Percentiles rank a stretch among this genome's conserved stretches.
phyloP scores from a whole-genome alignment of 2,113 vertebrate genomes.

The Tauraco erythrolophus region DNA sequence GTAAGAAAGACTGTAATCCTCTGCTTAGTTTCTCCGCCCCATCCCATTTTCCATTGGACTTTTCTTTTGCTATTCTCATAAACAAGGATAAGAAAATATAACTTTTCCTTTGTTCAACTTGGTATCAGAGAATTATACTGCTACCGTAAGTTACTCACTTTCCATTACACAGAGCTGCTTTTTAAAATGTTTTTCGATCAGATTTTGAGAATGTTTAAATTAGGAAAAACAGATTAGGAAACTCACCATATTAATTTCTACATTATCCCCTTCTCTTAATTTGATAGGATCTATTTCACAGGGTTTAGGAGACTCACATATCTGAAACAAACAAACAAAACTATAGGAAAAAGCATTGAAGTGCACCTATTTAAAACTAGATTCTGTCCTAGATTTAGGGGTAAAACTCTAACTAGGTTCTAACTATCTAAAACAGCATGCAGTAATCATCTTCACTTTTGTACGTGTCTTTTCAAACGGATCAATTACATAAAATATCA shows the following conservation, averaged over 20 bases:
- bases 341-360: background rate
- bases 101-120: background rate
- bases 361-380: background rate
- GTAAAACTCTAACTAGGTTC: background rate
- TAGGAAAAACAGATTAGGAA: background rate
- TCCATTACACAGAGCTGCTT: background rate
- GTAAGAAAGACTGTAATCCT: background rate
- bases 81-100: background rate
- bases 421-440: background rate
- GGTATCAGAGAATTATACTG: background rate
- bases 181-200: background rate
- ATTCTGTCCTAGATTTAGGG: background rate
- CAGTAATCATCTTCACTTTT: background rate
- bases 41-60: background rate
- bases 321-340: conserved; percentile 76
- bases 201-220: background rate
- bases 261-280: conserved; percentile 94
- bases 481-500: background rate
- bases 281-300: conserved; percentile 97
- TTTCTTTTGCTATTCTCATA: background rate
- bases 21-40: background rate
- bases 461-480: background rate
- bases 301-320: conserved; percentile 93
- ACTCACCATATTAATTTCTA: conserved; percentile 91
- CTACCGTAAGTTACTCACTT: background rate